Percentiles rank a stretch among this genome's conserved stretches.
phyloP scores from a whole-genome alignment of 23 tunicate genomes.

The Pegea sp. region DNA sequence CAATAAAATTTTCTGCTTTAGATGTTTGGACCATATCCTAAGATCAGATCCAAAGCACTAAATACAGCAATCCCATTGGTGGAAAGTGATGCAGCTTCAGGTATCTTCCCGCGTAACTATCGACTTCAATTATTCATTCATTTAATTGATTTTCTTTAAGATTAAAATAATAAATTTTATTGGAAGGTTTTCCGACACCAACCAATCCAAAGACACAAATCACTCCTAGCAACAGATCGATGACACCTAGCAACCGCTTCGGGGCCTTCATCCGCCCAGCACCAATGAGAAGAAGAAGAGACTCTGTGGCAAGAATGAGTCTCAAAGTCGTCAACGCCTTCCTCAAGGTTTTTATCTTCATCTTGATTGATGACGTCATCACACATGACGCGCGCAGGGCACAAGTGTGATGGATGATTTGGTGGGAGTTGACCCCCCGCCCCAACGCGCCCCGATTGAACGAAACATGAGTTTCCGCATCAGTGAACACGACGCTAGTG shows the following conservation, averaged over 20 bases:
- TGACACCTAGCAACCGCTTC: constrained; percentile 34
- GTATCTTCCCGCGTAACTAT: too few relatives aligned
- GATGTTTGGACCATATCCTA: too few relatives aligned
- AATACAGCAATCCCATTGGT: too few relatives aligned
- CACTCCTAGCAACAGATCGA: constrained; percentile 54
- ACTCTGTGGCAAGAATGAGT: constrained; percentile 90
- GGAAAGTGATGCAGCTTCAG: too few relatives aligned
- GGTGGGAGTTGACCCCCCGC: constrained; percentile 19
- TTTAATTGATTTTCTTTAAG: too few relatives aligned
- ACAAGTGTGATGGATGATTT: constrained; percentile 69
- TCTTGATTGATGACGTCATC: not conserved
- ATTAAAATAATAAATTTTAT: not conserved
- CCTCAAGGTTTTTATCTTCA: constrained; percentile 20
- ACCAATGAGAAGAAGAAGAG: constrained; percentile 29
- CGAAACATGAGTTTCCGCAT: not conserved
- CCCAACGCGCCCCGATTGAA: too few relatives aligned
- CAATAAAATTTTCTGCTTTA: too few relatives aligned
- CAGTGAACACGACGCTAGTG: not conserved
- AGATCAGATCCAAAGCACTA: too few relatives aligned
- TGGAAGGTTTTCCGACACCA: constrained; percentile 15
- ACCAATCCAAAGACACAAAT: constrained; percentile 37
- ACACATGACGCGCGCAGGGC: constrained; percentile 17
- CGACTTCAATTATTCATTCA: too few relatives aligned
- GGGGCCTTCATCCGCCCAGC: constrained; percentile 24
- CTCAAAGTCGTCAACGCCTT: constrained; percentile 90